Percentiles rank a stretch among this genome's conserved stretches.
Conservation (phyloP, 2,888 invertebrate species). For the Lasioglossum villosulum region DNA sequence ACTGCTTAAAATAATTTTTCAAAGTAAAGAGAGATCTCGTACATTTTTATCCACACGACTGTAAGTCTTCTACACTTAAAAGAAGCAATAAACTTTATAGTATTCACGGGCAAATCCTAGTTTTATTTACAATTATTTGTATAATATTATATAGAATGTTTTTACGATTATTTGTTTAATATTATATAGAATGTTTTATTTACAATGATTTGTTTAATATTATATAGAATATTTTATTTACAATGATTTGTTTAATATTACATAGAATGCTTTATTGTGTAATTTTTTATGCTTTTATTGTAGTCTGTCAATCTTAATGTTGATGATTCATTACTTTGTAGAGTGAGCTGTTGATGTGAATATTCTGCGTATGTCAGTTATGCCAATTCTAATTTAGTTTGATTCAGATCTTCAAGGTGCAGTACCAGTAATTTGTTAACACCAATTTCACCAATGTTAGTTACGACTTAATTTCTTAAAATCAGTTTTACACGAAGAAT, state of each 20-base stretch:
- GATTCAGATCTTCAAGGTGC: background rate
- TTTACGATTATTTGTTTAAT: too few relatives aligned
- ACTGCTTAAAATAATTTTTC: background rate
- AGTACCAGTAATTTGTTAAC: background rate
- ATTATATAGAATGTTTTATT: too few relatives aligned
- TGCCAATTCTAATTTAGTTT: background rate
- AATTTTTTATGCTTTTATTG: background rate
- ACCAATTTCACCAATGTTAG: background rate
- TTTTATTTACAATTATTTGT: background rate
- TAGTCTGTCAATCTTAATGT: background rate
- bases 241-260: too few relatives aligned
- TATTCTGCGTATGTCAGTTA: too few relatives aligned
- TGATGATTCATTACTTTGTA: too few relatives aligned
- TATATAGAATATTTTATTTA: too few relatives aligned
- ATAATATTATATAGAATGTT: too few relatives aligned
- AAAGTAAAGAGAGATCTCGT: background rate
- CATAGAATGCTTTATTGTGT: too few relatives aligned
- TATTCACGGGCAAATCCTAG: background rate
- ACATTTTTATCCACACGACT: too few relatives aligned
- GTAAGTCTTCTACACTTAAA: background rate
- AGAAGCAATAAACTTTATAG: background rate
- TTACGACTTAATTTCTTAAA: background rate
- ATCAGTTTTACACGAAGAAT: background rate
- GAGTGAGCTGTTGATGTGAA: too few relatives aligned
- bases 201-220: too few relatives aligned